Conservation (phyloP, 1,140 invertebrate genomes). For the Trichonephila clavipes region DNA sequence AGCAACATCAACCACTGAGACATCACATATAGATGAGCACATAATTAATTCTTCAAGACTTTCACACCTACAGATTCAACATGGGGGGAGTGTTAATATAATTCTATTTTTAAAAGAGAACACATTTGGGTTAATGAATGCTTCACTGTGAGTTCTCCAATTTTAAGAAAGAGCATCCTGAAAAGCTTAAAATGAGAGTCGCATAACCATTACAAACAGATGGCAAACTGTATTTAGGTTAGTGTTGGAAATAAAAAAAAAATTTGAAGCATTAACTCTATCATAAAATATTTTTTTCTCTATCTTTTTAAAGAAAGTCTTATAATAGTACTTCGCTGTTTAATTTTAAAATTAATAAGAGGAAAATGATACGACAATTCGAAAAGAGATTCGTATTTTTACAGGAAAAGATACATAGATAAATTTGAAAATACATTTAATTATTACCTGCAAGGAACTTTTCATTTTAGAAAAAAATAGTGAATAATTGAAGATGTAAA, state of each 20-base stretch:
- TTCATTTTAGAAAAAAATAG: too few relatives aligned
- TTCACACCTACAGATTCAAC: not conserved
- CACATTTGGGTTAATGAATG: constrained; percentile 7
- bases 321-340: not conserved
- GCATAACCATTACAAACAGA: constrained; percentile 60
- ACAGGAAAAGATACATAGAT: too few relatives aligned
- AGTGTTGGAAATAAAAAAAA: not conserved
- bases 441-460: too few relatives aligned
- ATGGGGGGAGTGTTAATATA: not conserved
- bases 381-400: too few relatives aligned
- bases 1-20: not conserved
- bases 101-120: not conserved
- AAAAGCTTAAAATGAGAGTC: constrained; percentile 4
- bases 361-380: not conserved
- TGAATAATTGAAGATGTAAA: too few relatives aligned
- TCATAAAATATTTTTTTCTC: not conserved
- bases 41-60: not conserved
- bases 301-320: not conserved
- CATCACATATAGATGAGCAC: not conserved
- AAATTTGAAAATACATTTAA: too few relatives aligned
- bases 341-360: not conserved
- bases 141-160: not conserved
- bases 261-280: not conserved
- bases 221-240: not conserved
- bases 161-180: not conserved